These are phyloP conservation scores for Euclidia mi DNA, from an alignment of 2,888 invertebrate species.

Conservation along the genomic window DNA sequence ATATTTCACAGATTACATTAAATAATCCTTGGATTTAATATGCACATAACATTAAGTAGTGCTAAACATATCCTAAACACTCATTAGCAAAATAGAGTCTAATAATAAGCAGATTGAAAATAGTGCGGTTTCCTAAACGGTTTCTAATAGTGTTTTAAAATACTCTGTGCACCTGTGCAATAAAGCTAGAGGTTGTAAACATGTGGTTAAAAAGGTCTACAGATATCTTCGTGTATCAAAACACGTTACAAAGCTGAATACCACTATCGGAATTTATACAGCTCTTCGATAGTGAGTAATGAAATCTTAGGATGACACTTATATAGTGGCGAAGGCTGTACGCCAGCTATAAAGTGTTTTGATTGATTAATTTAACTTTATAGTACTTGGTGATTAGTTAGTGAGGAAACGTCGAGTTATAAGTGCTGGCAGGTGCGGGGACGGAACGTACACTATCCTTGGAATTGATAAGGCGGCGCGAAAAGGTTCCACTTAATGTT, in stretches of 20 bases:
- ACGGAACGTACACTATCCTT: slow-evolving; percentile 12
- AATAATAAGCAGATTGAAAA: no score
- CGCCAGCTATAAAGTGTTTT: slow-evolving; percentile 40
- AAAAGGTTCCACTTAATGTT: not conserved
- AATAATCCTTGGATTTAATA: no score
- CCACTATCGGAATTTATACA: slow-evolving; percentile 45
- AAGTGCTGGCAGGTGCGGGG: slow-evolving; percentile 48
- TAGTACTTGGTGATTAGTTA: slow-evolving; percentile 55
- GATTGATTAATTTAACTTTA: slow-evolving; percentile 58
- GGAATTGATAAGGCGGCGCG: slow-evolving; percentile 20
- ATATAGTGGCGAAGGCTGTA: slow-evolving; percentile 44
- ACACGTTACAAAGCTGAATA: not conserved
- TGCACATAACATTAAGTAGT: no score
- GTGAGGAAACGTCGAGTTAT: slow-evolving; percentile 23
- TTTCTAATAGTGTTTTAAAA: no score
- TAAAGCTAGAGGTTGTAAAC: no score
- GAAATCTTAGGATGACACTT: slow-evolving; percentile 48
- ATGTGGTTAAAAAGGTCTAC: no score
- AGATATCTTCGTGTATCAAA: no score
- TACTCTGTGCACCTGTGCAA: no score
- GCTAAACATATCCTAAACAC: no score
- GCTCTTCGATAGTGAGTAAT: slow-evolving; percentile 49
- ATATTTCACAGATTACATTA: no score
- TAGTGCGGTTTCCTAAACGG: no score
- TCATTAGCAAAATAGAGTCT: no score